Conservation (phyloP, 2,888 invertebrate genomes). For the Alviniconcha strummeri region DNA sequence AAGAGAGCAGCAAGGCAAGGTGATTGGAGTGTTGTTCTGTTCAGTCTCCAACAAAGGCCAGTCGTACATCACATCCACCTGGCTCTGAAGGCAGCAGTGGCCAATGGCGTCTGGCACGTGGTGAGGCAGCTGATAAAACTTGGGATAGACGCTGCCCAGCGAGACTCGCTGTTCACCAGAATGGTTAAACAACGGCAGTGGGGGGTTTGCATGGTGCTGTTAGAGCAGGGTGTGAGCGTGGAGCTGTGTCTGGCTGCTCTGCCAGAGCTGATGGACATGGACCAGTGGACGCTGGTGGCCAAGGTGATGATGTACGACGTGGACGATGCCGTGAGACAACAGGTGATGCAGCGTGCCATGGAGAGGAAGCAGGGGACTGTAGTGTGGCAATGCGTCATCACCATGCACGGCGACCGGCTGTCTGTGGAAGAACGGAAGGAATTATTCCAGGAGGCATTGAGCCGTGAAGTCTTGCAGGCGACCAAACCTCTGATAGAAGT, state of each 20-base stretch:
- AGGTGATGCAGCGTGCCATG: constrained; percentile 8
- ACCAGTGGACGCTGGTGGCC: constrained; percentile 26
- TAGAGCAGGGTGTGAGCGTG: constrained; percentile 2
- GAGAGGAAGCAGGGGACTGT: neutral
- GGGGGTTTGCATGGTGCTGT: neutral
- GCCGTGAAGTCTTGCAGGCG: neutral
- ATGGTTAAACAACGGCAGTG: too few relatives aligned
- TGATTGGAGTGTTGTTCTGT: too few relatives aligned
- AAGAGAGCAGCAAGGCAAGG: neutral
- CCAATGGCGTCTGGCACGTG: too few relatives aligned
- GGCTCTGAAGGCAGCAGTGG: too few relatives aligned
- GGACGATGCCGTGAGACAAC: constrained; percentile 6
- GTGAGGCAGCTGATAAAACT: too few relatives aligned
- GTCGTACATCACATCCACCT: too few relatives aligned
- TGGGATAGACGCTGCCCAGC: too few relatives aligned
- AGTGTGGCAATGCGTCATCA: neutral
- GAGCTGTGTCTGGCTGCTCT: constrained; percentile 14
- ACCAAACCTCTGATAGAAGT: neutral
- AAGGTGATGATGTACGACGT: constrained; percentile 12
- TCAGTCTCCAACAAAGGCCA: too few relatives aligned
- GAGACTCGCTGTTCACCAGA: too few relatives aligned
- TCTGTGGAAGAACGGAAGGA: neutral
- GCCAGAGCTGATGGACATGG: constrained; percentile 17
- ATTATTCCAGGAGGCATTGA: constrained; percentile 13
- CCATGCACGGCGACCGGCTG: neutral